Percentiles rank a stretch among this genome's conserved stretches.
Conservation (phyloP, 2,113 vertebrate species). For the Psittacus erithacus region DNA sequence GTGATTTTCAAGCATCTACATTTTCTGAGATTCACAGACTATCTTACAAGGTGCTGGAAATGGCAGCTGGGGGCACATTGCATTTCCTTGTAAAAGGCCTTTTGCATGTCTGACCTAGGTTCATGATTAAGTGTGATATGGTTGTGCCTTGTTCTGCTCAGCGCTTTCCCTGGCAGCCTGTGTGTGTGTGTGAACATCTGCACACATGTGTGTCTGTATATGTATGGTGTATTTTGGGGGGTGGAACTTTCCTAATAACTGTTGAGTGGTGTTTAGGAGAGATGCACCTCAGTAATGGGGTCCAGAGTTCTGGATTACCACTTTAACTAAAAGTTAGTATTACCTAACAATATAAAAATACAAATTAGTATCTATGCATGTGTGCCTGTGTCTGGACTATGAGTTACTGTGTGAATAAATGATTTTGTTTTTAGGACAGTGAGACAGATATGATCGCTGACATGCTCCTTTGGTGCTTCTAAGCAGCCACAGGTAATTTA, state of each 20-base stretch:
- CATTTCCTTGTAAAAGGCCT: background rate
- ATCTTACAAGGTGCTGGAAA: background rate
- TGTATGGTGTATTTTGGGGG: background rate
- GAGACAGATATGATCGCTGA: background rate
- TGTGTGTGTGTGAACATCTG: fast-evolving
- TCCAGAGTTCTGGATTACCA: background rate
- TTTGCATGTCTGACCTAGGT: background rate
- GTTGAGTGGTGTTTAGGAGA: background rate
- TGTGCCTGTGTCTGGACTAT: background rate
- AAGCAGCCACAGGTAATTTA: background rate
- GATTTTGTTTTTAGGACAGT: background rate
- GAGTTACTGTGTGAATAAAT: background rate
- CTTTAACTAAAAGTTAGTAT: background rate
- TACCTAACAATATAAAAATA: background rate
- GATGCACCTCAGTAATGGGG: fast-evolving
- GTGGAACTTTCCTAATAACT: background rate
- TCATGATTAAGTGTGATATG: fast-evolving
- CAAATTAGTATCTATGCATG: background rate
- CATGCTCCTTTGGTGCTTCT: background rate
- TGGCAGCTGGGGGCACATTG: background rate
- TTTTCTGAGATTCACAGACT: background rate
- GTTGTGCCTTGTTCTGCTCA: background rate
- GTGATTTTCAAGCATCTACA: background rate
- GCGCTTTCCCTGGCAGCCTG: background rate
- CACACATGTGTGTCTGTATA: background rate